Percentiles rank a stretch among this genome's conserved stretches.
These are phyloP conservation scores for Acanthochromis polyacanthus DNA, from an alignment of 2,113 vertebrate genomes.

Conservation along the genomic window DNA sequence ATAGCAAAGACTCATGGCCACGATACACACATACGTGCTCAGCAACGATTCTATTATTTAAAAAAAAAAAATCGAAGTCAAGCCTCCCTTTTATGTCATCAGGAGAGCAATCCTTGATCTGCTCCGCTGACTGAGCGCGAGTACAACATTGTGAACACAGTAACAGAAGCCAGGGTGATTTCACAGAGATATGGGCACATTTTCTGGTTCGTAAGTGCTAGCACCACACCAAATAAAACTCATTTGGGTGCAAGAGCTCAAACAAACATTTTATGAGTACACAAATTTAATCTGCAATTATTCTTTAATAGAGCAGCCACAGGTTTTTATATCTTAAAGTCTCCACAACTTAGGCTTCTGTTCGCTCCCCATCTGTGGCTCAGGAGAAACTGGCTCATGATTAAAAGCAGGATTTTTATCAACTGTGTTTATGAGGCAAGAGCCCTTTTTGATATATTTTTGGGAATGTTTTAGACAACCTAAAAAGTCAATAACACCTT, in stretches of 20 bases:
- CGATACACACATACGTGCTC: conserved; percentile 2
- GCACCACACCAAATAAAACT: conserved; percentile 58
- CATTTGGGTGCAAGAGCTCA: conserved; percentile 54
- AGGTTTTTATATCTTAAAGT: conserved; percentile 41
- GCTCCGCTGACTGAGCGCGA: conserved; percentile 40
- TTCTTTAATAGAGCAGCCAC: conserved; percentile 43
- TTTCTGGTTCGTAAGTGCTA: conserved; percentile 63
- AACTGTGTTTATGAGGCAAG: neutral
- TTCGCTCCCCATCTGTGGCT: conserved; percentile 6
- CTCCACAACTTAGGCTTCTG: neutral
- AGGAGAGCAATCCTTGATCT: conserved; percentile 55
- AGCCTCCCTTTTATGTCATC: conserved; percentile 44
- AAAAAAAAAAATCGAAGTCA: conserved; percentile 12
- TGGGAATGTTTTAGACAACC: conserved; percentile 5
- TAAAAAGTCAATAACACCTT: conserved; percentile 16
- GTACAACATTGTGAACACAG: conserved; percentile 39
- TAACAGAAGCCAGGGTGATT: conserved; percentile 61
- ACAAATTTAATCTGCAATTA: conserved; percentile 60
- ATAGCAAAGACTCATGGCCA: neutral
- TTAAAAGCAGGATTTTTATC: neutral
- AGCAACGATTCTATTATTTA: conserved; percentile 28
- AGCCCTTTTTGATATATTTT: neutral
- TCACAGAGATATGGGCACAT: conserved; percentile 65
- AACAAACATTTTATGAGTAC: conserved; percentile 62
- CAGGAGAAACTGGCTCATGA: neutral